These are phyloP conservation scores for Poecilobothrus nobilitatus DNA, from an alignment of 2,888 invertebrate species.

Conservation along the genomic window DNA sequence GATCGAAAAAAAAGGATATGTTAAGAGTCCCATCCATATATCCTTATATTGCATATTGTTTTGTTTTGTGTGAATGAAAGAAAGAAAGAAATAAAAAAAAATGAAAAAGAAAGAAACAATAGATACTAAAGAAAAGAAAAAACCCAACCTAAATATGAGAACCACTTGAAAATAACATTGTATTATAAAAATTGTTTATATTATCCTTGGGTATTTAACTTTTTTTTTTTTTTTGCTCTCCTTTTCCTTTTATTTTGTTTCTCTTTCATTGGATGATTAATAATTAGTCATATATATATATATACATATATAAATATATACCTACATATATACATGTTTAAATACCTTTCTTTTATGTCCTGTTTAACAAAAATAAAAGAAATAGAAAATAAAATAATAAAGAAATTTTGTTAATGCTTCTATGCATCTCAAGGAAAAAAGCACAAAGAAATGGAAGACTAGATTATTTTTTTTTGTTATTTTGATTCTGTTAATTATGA, in stretches of 20 bases:
- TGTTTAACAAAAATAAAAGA: neutral
- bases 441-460: no score
- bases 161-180: conserved; percentile 2
- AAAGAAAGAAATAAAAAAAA: neutral
- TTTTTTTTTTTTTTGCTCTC: neutral
- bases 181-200: conserved; percentile 4
- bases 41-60: neutral
- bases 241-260: neutral
- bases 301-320: neutral
- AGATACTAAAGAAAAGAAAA: no score
- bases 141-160: neutral
- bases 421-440: no score
- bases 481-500: no score
- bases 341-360: conserved; percentile 1
- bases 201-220: conserved; percentile 6
- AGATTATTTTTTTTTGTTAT: no score
- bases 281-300: no score
- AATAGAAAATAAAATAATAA: neutral
- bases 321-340: neutral
- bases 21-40: neutral
- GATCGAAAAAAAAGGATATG: neutral
- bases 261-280: no score
- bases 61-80: neutral
- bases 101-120: no score
- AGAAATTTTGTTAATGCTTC: no score